Percentiles rank a stretch among this genome's conserved stretches.
phyloP scores from a whole-genome alignment of 1,140 invertebrate species.

The Nephila pilipes region DNA sequence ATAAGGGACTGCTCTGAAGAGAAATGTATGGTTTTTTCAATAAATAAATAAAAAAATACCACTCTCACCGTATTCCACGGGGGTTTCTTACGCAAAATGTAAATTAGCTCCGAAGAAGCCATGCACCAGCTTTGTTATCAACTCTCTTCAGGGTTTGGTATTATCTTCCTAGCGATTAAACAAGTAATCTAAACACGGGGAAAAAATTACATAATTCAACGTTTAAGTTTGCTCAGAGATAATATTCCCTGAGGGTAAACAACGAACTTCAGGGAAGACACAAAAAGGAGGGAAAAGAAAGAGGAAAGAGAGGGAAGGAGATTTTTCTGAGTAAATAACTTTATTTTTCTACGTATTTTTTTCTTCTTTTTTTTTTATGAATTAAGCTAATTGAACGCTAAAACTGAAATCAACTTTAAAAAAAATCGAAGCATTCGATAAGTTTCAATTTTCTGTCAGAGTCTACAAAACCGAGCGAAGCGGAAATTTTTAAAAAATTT shows the following conservation, averaged over 20 bases:
- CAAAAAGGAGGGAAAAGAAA: no score
- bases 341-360: background rate
- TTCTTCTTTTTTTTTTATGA: background rate
- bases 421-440: background rate
- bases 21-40: background rate
- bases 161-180: conserved; percentile 41
- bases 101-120: background rate
- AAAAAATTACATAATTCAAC: background rate
- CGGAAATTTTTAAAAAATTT: background rate
- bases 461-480: background rate
- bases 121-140: background rate
- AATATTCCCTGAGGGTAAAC: conserved; percentile 22
- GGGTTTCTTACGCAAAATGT: background rate
- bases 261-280: background rate
- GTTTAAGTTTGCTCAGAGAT: conserved; percentile 9
- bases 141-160: background rate
- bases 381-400: background rate
- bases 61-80: background rate
- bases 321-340: background rate
- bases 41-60: background rate
- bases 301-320: background rate
- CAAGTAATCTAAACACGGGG: conserved; percentile 30
- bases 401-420: background rate
- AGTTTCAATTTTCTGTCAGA: background rate
- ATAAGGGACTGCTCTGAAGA: background rate